Evolutionary conservation across 2,797 vertebrate species (phyloP).

Genomic region (Coregonus sp.): DNA sequence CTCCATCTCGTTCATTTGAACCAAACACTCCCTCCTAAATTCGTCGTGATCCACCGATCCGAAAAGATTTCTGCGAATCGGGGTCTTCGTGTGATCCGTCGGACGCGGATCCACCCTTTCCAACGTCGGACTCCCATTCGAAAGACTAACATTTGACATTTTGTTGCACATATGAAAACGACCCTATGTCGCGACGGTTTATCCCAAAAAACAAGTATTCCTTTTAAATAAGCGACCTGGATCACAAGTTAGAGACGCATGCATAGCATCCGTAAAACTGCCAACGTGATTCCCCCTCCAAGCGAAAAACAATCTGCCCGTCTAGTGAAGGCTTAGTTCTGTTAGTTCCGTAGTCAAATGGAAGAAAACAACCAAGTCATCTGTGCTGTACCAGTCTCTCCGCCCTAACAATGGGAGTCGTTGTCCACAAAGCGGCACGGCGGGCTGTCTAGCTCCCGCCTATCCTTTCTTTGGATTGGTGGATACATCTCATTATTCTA

Average conservation of each 20-base stretch:
- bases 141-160: constrained; percentile 96
- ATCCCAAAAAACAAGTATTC: constrained; percentile 48
- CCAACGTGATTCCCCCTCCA: constrained; percentile 8
- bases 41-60: constrained; percentile 81
- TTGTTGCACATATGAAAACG: constrained; percentile 69
- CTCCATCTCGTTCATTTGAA: constrained; percentile 69
- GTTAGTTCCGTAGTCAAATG: constrained; percentile 62
- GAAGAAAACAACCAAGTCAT: constrained; percentile 74
- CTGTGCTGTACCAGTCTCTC: constrained; percentile 27
- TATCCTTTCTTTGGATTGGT: too few relatives aligned
- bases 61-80: constrained; percentile 88
- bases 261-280: constrained; percentile 60
- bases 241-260: constrained; percentile 41
- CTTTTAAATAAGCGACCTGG: constrained; percentile 47
- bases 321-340: constrained; percentile 52
- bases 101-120: constrained; percentile 88
- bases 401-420: too few relatives aligned
- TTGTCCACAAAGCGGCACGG: too few relatives aligned
- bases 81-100: constrained; percentile 80
- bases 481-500: too few relatives aligned
- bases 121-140: constrained; percentile 91
- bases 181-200: constrained; percentile 47
- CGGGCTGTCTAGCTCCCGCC: too few relatives aligned
- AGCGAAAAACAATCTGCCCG: constrained; percentile 26
- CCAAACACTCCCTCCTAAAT: constrained; percentile 70